A percentile compares a stretch with the other conserved stretches of the same genome.
phyloP scores from a whole-genome alignment of 2,113 vertebrate species.

The Brachyhypopomus gauderio region DNA sequence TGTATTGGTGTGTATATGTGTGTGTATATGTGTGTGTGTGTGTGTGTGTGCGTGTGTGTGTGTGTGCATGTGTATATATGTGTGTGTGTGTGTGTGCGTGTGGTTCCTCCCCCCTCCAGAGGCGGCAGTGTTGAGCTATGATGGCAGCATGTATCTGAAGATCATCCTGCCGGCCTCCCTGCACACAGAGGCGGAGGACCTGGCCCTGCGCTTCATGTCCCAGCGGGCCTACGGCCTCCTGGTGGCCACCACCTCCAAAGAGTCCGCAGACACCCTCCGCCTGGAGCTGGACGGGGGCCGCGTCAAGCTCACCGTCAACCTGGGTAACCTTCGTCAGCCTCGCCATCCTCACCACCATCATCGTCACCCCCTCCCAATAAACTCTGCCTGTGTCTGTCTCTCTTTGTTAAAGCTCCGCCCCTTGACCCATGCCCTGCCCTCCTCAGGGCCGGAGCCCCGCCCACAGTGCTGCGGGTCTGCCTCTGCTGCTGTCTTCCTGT shows the following conservation, averaged over 20 bases:
- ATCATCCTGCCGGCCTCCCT: constrained; percentile 84
- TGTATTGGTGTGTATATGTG: neutral
- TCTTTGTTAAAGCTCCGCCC: neutral
- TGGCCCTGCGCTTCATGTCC: constrained; percentile 91
- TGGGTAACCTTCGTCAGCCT: constrained; percentile 79
- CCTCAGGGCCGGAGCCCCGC: constrained; percentile 30
- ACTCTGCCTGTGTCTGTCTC: constrained; percentile 11
- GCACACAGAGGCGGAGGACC: constrained; percentile 93
- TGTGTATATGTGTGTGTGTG: neutral
- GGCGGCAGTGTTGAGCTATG: constrained; percentile 92
- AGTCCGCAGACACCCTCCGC: constrained; percentile 90
- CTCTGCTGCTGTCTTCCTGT: constrained; percentile 2
- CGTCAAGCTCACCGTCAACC: constrained; percentile 92
- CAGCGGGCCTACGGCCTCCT: constrained; percentile 92
- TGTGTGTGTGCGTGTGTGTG: constrained; percentile 8
- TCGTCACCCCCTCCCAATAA: neutral
- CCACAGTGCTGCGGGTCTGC: neutral
- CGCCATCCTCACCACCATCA: neutral
- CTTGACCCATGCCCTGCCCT: constrained; percentile 33
- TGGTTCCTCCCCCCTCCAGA: constrained; percentile 67
- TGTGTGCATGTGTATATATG: neutral
- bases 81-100: neutral
- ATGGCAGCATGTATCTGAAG: constrained; percentile 96
- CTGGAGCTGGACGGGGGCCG: constrained; percentile 91
- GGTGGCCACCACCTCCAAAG: constrained; percentile 92